Percentiles rank a stretch among this genome's conserved stretches.
phyloP scores from a whole-genome alignment of 1,140 invertebrate species.

The Telenomus remus region DNA sequence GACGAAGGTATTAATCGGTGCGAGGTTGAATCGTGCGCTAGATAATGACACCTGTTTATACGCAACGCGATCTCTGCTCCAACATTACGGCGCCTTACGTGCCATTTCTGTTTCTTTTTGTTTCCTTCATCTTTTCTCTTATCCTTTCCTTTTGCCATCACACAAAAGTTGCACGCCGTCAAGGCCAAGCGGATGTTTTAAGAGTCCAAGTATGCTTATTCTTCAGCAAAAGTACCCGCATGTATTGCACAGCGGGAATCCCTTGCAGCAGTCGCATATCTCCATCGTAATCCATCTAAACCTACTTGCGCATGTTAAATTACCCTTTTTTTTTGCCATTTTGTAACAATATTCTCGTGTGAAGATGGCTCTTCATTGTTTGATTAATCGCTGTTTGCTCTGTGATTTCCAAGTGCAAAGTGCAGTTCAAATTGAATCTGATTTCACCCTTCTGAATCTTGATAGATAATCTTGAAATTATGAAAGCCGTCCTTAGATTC shows the following conservation, averaged over 20 bases:
- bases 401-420: slow-evolving; percentile 1
- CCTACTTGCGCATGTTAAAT: slow-evolving; percentile 40
- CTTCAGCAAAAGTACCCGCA: slow-evolving; percentile 44
- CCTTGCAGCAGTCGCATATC: slow-evolving; percentile 39
- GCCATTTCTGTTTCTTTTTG: neutral
- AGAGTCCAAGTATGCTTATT: slow-evolving; percentile 43
- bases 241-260: slow-evolving; percentile 49
- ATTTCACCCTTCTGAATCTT: too few relatives aligned
- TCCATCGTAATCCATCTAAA: slow-evolving; percentile 41
- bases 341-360: slow-evolving; percentile 14
- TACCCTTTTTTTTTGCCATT: slow-evolving; percentile 25
- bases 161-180: slow-evolving; percentile 37
- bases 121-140: slow-evolving; percentile 1
- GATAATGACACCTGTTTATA: slow-evolving; percentile 49
- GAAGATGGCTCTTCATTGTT: neutral
- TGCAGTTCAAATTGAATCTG: too few relatives aligned
- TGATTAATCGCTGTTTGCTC: neutral
- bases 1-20: slow-evolving; percentile 47
- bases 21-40: slow-evolving; percentile 23
- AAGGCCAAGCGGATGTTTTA: slow-evolving; percentile 50
- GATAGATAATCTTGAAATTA: too few relatives aligned
- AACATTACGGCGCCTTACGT: slow-evolving; percentile 29
- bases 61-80: slow-evolving; percentile 8
- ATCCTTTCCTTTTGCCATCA: slow-evolving; percentile 28
- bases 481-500: too few relatives aligned